These are phyloP conservation scores for Catamblyrhynchus diadema DNA, from an alignment of 2,797 vertebrate genomes.

Conservation along the genomic window DNA sequence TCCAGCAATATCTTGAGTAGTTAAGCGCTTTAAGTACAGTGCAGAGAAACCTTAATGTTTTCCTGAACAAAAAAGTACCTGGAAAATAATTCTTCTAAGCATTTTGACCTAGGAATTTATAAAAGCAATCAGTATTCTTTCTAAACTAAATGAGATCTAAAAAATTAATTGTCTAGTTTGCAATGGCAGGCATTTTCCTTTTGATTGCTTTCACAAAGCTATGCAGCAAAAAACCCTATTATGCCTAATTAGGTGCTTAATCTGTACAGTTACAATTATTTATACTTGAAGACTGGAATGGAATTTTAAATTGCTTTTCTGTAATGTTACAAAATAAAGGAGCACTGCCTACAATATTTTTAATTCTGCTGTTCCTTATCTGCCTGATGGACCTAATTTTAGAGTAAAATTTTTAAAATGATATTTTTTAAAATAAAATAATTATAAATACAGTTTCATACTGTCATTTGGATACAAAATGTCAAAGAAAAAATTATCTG, in stretches of 20 bases:
- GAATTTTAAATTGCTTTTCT: slow-evolving; percentile 17
- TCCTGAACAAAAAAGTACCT: background rate
- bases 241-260: slow-evolving; percentile 41
- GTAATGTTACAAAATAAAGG: background rate
- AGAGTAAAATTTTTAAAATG: background rate
- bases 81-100: background rate
- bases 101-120: background rate
- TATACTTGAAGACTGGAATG: slow-evolving; percentile 15
- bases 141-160: slow-evolving; percentile 14
- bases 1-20: background rate
- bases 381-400: background rate
- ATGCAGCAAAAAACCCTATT: slow-evolving; percentile 1
- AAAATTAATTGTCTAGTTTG: background rate
- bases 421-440: background rate
- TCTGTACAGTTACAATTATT: slow-evolving; percentile 36
- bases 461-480: background rate
- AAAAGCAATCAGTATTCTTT: background rate
- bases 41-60: background rate
- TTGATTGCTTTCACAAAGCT: slow-evolving; percentile 8
- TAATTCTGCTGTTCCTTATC: background rate
- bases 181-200: background rate
- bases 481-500: background rate
- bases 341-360: background rate
- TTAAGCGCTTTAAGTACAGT: background rate
- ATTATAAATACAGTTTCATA: background rate